Base-by-base conservation (phyloP, 2,797 vertebrate genomes). In the Bovichtus diacanthus region DNA sequence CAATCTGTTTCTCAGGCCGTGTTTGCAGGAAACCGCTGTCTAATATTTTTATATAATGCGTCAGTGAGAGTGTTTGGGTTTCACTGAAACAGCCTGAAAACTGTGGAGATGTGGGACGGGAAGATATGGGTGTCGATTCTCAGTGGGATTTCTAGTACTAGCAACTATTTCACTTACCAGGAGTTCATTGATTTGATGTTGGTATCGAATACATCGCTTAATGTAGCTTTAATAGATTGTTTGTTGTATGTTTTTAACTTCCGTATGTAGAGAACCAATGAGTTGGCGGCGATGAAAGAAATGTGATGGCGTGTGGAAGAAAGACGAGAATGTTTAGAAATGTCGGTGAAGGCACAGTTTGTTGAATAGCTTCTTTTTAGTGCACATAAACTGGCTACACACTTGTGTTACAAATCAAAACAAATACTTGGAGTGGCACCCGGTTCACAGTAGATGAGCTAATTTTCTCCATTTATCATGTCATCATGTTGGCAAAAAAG, bases 351-450 rank as follows among this genome's bases (percentile, higher is more conserved):
- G 19, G 41, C 70, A 51, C 19, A 29, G 23, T 76, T 68, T 70
- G 60, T 59, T 49, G 23, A 63, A 75, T 66, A 21, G 27, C 34
- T 39, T 74, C 6, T 46, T 76, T 65, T 75, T 38, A 25, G 53
- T 47, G 80, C 81, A 88, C 78, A 72, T 85, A 80, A 82, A 50
- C 53, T 43, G 62, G 36, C 50, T 59, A 31, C 46, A 75, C 64
- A 50, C 51, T n/a, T 19, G 23, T 23, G 29, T 49, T 31, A 54
- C 36, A 73, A 53, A 44, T 39, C 6, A 49, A 9, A 62, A 18
- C 12, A 19, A 16, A 21, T 34, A 36, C n/a, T 56, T 38, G 2
- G 5, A 34, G 16, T 23, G 38, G 31, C 18, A 71, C 12, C 13
- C 19, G 59, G 27, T 39, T 58, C 13, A 55, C 38, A 44, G 19